Base-by-base conservation (phyloP, 1,140 invertebrate species). In the Macrocentrus cingulum region DNA sequence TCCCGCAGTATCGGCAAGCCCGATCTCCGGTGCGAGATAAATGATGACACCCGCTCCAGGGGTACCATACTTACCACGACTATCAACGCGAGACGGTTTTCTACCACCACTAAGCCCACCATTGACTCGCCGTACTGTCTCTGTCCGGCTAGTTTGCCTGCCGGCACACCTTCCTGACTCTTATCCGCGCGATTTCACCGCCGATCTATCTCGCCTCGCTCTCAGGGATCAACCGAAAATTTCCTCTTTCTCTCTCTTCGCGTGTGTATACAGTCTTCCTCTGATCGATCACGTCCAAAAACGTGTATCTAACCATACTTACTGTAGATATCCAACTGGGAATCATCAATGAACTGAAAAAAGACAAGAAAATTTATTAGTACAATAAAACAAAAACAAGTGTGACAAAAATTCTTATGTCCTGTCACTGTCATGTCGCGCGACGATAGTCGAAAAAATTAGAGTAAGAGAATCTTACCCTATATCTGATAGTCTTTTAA, bases 41-140 rank as follows among this genome's bases (percentile, higher is more conserved):
- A 81, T 80, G 79, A 80, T 80, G 77, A 79, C 78, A 81, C 77
- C 75, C 76, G 73, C 76, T 77, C 67, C 72, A 71, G 71, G 71
- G 74, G 73, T 78, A 77, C 75, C 70, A 74, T 78, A 76, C 76
- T 77, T 79, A 76, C 74, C 71, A 73, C 68, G 71, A 68, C 69
- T 65, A 70, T 57, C 63, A 65, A 67, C 66, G 18, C 49, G 64
- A 69, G 46, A 66, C 60, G 54, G n/a, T n/a, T 52, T 52, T 9
- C 60, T 61, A 61, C 59, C 52, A 55, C 63, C 62, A 61, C 64
- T 49, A 23, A 5, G 45, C 20, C 45, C 22, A 23, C 20, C 8
- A 9, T 32, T 15, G 36, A 50, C n/a, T n/a, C 7, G 16, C 8
- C 49, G 7, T 37, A 60, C 62, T 55, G 56, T 50, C 56, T 39